phyloP scores from a whole-genome alignment of 2,888 invertebrate genomes.

The Bugula neritina region DNA sequence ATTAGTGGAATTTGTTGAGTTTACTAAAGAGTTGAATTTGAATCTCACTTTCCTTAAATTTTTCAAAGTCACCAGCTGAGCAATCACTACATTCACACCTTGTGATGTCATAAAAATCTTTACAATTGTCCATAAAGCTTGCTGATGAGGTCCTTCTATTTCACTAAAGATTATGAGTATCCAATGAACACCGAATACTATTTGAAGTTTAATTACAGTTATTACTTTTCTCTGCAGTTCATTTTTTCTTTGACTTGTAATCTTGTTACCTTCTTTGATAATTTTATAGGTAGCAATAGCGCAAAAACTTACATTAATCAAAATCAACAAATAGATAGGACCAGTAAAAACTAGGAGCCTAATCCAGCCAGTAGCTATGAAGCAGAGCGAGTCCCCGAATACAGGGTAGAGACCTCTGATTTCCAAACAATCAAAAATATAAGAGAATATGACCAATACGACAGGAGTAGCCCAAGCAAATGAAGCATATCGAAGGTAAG shows the following conservation, averaged over 20 bases:
- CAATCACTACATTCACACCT: background rate
- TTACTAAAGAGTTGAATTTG: background rate
- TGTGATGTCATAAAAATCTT: background rate
- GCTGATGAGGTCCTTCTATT: background rate
- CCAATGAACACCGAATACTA: conserved; percentile 10
- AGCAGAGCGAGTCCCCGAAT: background rate
- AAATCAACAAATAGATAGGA: background rate
- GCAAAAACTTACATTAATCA: background rate
- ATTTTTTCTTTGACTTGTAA: background rate
- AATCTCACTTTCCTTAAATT: background rate
- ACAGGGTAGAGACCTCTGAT: background rate
- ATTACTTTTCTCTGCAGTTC: background rate
- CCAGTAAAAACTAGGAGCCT: conserved; percentile 4
- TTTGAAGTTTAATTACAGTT: conserved; percentile 2
- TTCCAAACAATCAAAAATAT: background rate
- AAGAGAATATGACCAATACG: background rate
- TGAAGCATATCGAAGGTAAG: background rate
- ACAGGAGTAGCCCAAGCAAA: conserved; percentile 1
- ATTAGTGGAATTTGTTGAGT: background rate
- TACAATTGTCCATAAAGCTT: background rate
- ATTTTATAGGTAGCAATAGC: background rate
- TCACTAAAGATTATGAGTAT: background rate
- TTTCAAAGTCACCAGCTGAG: background rate
- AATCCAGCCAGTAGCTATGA: background rate
- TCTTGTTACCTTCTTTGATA: background rate